Percentiles rank a stretch among this genome's conserved stretches.
phyloP scores from a whole-genome alignment of 2,888 invertebrate genomes.

The Temnothorax unifasciatus region DNA sequence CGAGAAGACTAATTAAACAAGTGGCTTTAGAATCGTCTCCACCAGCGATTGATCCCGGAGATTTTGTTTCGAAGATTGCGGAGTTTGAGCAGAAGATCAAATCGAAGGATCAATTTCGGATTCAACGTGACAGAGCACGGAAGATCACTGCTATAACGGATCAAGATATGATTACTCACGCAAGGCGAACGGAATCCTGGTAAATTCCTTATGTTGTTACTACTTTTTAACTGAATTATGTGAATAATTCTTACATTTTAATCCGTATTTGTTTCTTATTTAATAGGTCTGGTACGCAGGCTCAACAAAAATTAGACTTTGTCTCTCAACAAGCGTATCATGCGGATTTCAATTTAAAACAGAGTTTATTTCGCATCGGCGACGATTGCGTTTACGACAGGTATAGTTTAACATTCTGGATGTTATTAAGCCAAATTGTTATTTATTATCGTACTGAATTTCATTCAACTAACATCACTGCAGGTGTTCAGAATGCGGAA shows the following conservation, averaged over 20 bases:
- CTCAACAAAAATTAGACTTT: conserved; percentile 82
- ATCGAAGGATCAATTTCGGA: conserved; percentile 83
- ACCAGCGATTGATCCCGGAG: conserved; percentile 83
- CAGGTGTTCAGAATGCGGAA: conserved; percentile 96
- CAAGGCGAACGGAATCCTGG: conserved; percentile 82
- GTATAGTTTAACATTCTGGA: conserved; percentile 79
- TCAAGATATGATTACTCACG: conserved; percentile 87
- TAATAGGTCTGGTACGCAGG: conserved; percentile 81
- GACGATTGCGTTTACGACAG: conserved; percentile 91
- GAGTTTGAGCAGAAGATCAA: conserved; percentile 80
- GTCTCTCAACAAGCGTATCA: conserved; percentile 87
- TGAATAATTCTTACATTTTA: background rate
- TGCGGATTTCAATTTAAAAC: conserved; percentile 87
- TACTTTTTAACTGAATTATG: background rate
- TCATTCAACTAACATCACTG: background rate
- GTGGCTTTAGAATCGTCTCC: conserved; percentile 91
- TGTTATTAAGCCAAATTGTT: conserved; percentile 4
- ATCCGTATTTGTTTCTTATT: conserved; percentile 40
- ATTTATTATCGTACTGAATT: background rate
- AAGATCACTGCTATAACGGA: conserved; percentile 86
- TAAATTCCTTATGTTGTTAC: conserved; percentile 48
- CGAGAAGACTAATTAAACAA: conserved; percentile 90
- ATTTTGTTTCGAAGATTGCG: conserved; percentile 77
- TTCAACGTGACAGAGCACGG: conserved; percentile 87
- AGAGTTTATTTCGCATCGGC: conserved; percentile 90